Conservation (phyloP, 2,797 vertebrate genomes). For the Melanotaenia parkinsoni region DNA sequence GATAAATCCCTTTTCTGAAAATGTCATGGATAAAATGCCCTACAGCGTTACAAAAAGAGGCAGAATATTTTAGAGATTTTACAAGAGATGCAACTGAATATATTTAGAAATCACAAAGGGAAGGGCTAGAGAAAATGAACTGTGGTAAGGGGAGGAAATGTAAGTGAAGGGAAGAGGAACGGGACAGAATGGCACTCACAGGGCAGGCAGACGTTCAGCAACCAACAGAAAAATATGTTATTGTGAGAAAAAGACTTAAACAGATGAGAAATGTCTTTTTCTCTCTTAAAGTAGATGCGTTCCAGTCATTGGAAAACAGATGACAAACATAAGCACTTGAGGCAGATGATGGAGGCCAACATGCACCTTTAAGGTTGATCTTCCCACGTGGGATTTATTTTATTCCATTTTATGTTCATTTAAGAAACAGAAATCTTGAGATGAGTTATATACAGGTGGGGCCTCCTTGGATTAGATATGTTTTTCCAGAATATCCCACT, state of each 20-base stretch:
- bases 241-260: conserved; percentile 10
- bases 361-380: neutral
- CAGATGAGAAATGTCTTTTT: conserved; percentile 14
- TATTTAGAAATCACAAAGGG: conserved; percentile 8
- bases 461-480: neutral
- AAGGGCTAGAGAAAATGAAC: conserved; percentile 1
- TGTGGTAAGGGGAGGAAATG: neutral
- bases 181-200: no score
- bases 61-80: conserved; percentile 25
- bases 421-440: neutral
- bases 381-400: neutral
- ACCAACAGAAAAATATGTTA: conserved; percentile 35
- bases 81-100: conserved; percentile 14
- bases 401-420: neutral
- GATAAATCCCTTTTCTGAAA: conserved; percentile 35
- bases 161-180: conserved; percentile 10
- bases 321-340: neutral
- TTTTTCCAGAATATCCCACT: neutral
- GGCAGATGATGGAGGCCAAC: neutral
- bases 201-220: conserved; percentile 22
- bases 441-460: neutral
- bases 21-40: conserved; percentile 8
- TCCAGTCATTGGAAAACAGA: conserved; percentile 18
- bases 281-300: conserved; percentile 4
- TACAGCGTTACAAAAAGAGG: conserved; percentile 28